Base-by-base conservation (phyloP, 2,888 invertebrate genomes). In the Drosophila tripunctata region DNA sequence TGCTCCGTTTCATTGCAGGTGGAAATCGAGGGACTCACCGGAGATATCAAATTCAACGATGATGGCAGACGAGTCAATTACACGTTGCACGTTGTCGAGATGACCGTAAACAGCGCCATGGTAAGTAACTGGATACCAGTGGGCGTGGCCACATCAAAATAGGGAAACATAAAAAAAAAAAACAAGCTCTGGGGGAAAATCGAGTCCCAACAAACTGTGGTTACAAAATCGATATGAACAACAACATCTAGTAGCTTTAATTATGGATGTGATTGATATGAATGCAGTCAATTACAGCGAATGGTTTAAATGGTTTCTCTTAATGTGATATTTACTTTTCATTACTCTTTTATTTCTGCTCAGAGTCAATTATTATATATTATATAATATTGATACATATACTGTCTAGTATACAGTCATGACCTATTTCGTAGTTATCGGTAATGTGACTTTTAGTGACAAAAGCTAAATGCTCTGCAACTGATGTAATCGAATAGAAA, bases 11-110 rank as follows among this genome's bases (percentile, higher is more conserved):
- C 14, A 36, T 90, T 93, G 82, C 93, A 97, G 97, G 96, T 96
- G 71, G 97, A 97, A 91, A 94, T 97, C 78, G 96, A 96, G 92
- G 97, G 97, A 8, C 93, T 97, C 61, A 97, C 97, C 1, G 98
- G 98, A 51, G 96, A 96, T 90, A 96, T 98, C 83, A 95, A 96
- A 50, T 98, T 98, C 92, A 96, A 96, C 90, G 97, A 97, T 81
- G 96, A 96, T 88, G 97, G 98, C 10, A 94, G 96, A 83, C 93
- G 98, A 51, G 94, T 95, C 89, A 97, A 97, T 92, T 98, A 97
- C 90, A 96, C 96, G 0, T 92, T 98, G 71, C 96, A 97, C 90
- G 96, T 97, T 64, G 96, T 98, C 48, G 96, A 98, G 92, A 97
- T 98, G 96, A 97, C 98, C 3, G 96, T 80, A 66, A 80, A 80